Evolutionary conservation across 1,140 invertebrate species (phyloP).

Genomic region (Leptopilina clavipes): DNA sequence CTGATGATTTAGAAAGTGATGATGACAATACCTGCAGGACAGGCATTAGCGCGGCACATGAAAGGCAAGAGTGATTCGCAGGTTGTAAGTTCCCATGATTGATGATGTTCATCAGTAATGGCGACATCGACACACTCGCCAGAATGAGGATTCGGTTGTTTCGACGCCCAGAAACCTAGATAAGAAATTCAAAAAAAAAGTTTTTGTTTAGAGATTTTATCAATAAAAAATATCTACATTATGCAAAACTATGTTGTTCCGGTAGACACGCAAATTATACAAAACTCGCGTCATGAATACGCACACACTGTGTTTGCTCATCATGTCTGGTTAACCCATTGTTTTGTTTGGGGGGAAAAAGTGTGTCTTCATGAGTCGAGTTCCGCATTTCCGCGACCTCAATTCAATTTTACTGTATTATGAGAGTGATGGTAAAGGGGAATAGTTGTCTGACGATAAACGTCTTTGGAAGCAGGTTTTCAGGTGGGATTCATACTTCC

Average conservation of each 20-base stretch:
- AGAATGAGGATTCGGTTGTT: constrained; percentile 88
- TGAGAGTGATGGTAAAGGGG: neutral
- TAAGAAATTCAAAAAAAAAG: constrained; percentile 28
- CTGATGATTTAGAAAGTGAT: neutral
- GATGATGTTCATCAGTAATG: constrained; percentile 82
- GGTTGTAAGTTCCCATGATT: constrained; percentile 94
- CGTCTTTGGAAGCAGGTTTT: constrained; percentile 28
- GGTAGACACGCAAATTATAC: constrained; percentile 59
- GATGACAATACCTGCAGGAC: constrained; percentile 84
- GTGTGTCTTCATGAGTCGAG: constrained; percentile 72
- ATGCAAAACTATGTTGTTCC: constrained; percentile 51
- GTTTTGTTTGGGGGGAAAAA: constrained; percentile 70
- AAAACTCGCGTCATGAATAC: constrained; percentile 42
- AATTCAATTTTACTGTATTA: constrained; percentile 55
- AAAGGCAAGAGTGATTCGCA: constrained; percentile 96
- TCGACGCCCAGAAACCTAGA: constrained; percentile 89
- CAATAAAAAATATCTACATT: constrained; percentile 45
- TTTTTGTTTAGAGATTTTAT: constrained; percentile 40
- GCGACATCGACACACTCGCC: constrained; percentile 92
- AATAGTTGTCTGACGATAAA: constrained; percentile 47
- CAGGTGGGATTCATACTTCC: constrained; percentile 1
- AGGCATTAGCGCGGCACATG: constrained; percentile 93
- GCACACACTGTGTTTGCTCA: constrained; percentile 36
- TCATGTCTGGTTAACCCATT: constrained; percentile 56
- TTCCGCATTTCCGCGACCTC: constrained; percentile 73